Evolutionary conservation across 2,888 invertebrate genomes (phyloP).

Genomic region (Mesochorus sp.): DNA sequence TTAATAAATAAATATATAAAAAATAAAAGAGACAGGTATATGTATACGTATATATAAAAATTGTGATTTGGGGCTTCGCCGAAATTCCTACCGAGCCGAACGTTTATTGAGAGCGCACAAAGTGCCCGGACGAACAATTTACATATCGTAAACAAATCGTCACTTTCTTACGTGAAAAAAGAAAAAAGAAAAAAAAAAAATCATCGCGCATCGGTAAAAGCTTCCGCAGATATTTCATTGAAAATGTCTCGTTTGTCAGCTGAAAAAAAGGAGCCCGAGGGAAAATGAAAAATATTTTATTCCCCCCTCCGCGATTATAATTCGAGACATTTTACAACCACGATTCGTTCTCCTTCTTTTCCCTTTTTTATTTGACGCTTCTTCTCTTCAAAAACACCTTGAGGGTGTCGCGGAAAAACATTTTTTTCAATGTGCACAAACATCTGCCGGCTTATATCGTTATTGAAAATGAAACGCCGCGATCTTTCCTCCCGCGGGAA

Average conservation of each 20-base stretch:
- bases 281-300: not conserved
- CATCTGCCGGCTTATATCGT: not conserved
- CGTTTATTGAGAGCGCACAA: conserved; percentile 18
- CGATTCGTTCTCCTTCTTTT: too few species aligned
- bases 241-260: too few species aligned
- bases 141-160: conserved; percentile 25
- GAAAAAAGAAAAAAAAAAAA: too few species aligned
- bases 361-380: conserved; percentile 1
- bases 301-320: not conserved
- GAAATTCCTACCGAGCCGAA: conserved; percentile 28
- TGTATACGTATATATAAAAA: too few species aligned
- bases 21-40: too few species aligned
- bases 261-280: not conserved
- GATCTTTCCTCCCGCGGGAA: not conserved
- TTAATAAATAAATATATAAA: conserved; percentile 48
- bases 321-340: too few species aligned
- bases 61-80: conserved; percentile 1
- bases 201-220: too few species aligned
- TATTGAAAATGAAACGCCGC: conserved; percentile 16
- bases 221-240: too few species aligned
- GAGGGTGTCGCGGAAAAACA: not conserved
- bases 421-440: not conserved
- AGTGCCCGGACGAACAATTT: not conserved
- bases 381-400: not conserved
- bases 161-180: not conserved